Conservation (phyloP, 2,888 invertebrate genomes). For the Pyrgus malvae region DNA sequence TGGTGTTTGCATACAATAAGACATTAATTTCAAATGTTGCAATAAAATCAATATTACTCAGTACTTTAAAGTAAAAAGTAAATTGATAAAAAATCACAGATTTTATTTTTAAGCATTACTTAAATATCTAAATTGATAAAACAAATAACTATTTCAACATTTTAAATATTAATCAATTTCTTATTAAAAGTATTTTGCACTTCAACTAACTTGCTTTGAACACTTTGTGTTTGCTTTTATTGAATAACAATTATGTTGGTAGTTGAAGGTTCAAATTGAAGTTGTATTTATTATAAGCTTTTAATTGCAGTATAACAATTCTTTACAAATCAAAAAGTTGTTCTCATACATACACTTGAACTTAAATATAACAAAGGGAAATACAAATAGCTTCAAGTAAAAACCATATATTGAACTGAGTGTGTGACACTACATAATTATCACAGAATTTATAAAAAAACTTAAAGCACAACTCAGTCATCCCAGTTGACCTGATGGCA, state of each 20-base stretch:
- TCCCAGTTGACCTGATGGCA: slow-evolving; percentile 78
- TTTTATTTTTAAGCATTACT: slow-evolving; percentile 16
- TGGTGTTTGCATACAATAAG: neutral
- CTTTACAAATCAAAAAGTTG: neutral
- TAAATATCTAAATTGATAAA: slow-evolving; percentile 14
- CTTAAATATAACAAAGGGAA: slow-evolving; percentile 3
- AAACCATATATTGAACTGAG: slow-evolving; percentile 71
- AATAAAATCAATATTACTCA: slow-evolving; percentile 4
- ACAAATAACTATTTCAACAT: slow-evolving; percentile 7
- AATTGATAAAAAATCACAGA: slow-evolving; percentile 27
- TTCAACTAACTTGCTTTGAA: no score
- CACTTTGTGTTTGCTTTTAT: no score
- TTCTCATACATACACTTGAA: slow-evolving; percentile 10
- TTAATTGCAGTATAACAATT: no score
- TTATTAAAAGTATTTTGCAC: neutral
- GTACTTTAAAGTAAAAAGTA: slow-evolving; percentile 5
- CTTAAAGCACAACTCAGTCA: slow-evolving; percentile 59
- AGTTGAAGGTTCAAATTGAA: no score
- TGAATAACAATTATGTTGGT: no score
- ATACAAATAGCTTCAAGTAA: slow-evolving; percentile 41
- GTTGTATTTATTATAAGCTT: no score
- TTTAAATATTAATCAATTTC: neutral
- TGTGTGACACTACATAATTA: slow-evolving; percentile 67
- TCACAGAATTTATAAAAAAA: slow-evolving; percentile 71
- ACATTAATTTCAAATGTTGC: neutral